A percentile compares a stretch with the other conserved stretches of the same genome.
Conservation (phyloP, 2,113 vertebrate genomes). For the Mastomys coucha region DNA sequence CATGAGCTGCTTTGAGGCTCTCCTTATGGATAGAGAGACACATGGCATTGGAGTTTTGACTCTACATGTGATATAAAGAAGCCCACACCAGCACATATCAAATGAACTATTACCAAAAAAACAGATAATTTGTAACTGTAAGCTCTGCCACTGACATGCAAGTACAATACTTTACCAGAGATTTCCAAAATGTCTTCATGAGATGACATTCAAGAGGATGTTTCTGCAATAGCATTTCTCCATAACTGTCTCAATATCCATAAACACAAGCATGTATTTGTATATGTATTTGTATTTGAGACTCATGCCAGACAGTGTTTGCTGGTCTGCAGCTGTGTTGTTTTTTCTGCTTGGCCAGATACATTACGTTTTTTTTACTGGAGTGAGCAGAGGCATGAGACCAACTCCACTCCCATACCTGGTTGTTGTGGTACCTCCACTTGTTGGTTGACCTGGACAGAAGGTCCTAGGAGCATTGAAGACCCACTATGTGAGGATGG, state of each 20-base stretch:
- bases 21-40: background rate
- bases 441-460: background rate
- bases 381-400: background rate
- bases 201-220: background rate
- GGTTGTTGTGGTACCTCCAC: background rate
- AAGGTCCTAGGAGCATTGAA: background rate
- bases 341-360: background rate
- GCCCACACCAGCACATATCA: background rate
- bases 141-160: background rate
- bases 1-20: background rate
- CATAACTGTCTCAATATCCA: background rate
- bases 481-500: background rate
- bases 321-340: background rate
- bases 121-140: background rate
- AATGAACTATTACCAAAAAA: conserved; percentile 34
- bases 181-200: background rate
- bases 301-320: background rate
- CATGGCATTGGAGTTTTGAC: background rate
- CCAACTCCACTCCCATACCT: background rate
- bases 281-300: background rate
- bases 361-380: background rate
- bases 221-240: background rate
- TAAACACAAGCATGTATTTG: background rate
- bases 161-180: background rate
- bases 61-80: background rate